Evolutionary conservation across 2,888 invertebrate species (phyloP), one percentile per base, ranked within the genome.

Genomic region (Sylvicola cinctus): DNA sequence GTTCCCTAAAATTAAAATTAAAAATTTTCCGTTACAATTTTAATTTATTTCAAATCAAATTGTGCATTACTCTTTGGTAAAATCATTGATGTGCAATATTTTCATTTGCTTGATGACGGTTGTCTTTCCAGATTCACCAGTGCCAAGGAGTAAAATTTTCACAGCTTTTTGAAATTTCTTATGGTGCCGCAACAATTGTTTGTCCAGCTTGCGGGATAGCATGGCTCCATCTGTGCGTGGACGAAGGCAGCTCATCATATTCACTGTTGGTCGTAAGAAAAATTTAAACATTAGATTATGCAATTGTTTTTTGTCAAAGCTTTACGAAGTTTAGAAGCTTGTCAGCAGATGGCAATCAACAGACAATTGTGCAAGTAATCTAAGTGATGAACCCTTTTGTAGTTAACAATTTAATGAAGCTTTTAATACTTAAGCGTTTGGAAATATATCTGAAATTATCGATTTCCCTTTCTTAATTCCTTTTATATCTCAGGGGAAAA

Each of bases 81-180:
- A 83, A 34, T 79, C 83, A 48, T 78, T 72, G 4, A 81, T 71
- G 47, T 84, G 81, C 29, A 84, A 55, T 44, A 84, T 83, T 52
- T 74, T 76, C 83, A 84, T 84, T 55, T 84, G 84, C 48, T 84
- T 84, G 16, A 83, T 72, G 12, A 84, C 76, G 0, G 84, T 84
- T 0, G 83, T 83, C 52, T 84, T 84, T 1, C 83, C 83, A 8
- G 80, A 78, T 48, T 83, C 83, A 0, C 80, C 81, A 0, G 81
- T 75, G 2, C 75, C 75, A 3, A 75, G 50, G 0, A 76, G 49
- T 28, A 75, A 51, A 8, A 75, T 53, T 52, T 74, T 71, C 44
- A 51, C 68, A 49, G 43, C 49, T 31, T 52, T 54, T 31, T 50
- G 43, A 35, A 66, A 66, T 7, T 60, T 52, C 32, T 62, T 61